Percentiles rank a stretch among this genome's conserved stretches.
phyloP scores from a whole-genome alignment of 2,797 vertebrate species.

The Dromococcyx pavoninus region DNA sequence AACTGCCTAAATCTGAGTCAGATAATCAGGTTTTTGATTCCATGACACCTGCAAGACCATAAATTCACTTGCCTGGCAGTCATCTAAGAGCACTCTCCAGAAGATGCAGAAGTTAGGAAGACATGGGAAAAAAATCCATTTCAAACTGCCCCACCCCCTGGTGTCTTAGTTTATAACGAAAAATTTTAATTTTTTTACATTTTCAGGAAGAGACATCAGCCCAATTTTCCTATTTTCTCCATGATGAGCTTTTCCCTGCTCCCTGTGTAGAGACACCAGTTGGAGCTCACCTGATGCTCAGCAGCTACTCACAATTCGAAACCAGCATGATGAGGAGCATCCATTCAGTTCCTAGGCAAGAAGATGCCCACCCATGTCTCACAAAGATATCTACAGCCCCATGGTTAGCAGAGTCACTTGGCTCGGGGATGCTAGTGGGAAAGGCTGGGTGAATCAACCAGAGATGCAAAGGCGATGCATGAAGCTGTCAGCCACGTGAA shows the following conservation, averaged over 20 bases:
- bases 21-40: background rate
- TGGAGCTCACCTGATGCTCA: background rate
- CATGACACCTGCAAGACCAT: background rate
- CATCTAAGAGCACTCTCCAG: background rate
- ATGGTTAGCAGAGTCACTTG: background rate
- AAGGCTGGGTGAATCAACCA: background rate
- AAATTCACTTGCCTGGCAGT: background rate
- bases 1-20: background rate
- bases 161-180: background rate
- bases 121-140: accelerated
- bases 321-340: background rate
- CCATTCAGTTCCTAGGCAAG: accelerated
- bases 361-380: background rate
- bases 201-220: background rate
- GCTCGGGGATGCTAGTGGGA: background rate
- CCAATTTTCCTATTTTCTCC: background rate
- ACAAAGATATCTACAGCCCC: background rate
- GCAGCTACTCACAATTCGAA: background rate
- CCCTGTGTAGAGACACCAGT: accelerated
- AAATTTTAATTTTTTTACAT: background rate
- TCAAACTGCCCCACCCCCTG: too few relatives aligned
- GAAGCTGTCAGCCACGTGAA: background rate
- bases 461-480: background rate
- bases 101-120: background rate
- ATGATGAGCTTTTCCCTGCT: background rate